Evolutionary conservation across 2,797 vertebrate genomes (phyloP), one percentile per base, ranked within the genome.

Genomic region (Gorsachius magnificus): DNA sequence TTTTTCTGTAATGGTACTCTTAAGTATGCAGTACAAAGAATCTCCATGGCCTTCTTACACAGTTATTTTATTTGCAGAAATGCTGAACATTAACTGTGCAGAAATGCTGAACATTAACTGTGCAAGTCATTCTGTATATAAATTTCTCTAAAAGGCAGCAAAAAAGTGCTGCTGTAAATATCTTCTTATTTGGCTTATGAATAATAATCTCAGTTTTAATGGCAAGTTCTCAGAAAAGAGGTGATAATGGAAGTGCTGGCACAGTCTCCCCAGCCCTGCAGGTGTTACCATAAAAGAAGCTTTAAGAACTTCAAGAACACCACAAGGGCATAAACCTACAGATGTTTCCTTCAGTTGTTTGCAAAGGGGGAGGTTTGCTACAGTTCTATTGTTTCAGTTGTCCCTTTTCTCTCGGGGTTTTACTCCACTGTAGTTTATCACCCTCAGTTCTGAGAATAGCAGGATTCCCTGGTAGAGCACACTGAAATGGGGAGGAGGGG

Each of bases 271-370:
- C 38, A 70, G 4, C 75, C 70, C 26, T 90, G 86, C 96, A 97
- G 96, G 92, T 97, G 96, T 93, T 92, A 63, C 8, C 66, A n/a
- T 69, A 82, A 87, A 87, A 94, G 51, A 77, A 85, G 86, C 78
- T 80, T 93, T 84, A 87, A 89, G 48, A 89, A 50, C 65, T 83
- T 90, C 57, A 94, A 94, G 92, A 89, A 77, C 83, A 82, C 58
- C 45, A 35, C 84, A 96, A 96, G 93, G 95, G 92, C 95, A 96
- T 38, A 92, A 95, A 72, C 76, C 61, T 96, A 79, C 96, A 97
- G 96, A 95, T 97, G 96, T 97, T 97, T 97, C 97, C 97, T 97
- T 96, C 88, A 89, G 94, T 96, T 97, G 94, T 97, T 96, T 95
- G 50, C 90, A 53, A 79, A 82, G 61, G 46, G 68, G 61, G 74